These are phyloP conservation scores for Cossypha caffra DNA, from an alignment of 2,797 vertebrate genomes.

Conservation along the genomic window DNA sequence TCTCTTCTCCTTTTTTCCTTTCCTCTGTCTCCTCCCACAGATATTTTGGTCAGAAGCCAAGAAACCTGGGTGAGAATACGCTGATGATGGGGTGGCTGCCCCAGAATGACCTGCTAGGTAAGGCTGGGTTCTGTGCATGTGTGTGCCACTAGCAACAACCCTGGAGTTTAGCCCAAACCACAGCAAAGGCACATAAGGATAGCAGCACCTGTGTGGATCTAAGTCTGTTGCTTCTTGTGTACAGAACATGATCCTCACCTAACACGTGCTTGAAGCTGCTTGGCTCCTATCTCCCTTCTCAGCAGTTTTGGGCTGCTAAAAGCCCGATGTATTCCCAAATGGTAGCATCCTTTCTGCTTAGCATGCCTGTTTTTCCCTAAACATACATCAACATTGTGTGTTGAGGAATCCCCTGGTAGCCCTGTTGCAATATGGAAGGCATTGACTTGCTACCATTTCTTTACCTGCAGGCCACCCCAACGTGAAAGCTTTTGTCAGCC, in stretches of 20 bases:
- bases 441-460: background rate
- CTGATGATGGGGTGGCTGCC: conserved; percentile 70
- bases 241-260: background rate
- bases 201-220: background rate
- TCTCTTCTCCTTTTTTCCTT: background rate
- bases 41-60: conserved; percentile 63
- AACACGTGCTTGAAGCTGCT: background rate
- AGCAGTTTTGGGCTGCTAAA: background rate
- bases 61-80: conserved; percentile 69
- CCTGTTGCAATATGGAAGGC: background rate
- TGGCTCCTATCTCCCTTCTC: background rate
- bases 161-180: conserved; percentile 4
- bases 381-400: fast-evolving
- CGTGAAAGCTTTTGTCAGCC: conserved; percentile 63
- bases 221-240: background rate
- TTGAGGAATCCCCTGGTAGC: background rate
- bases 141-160: background rate
- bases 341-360: background rate
- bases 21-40: background rate
- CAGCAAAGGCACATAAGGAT: background rate
- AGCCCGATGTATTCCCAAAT: background rate
- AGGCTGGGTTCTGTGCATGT: background rate
- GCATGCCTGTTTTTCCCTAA: background rate
- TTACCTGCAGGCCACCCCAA: conserved; percentile 65
- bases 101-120: conserved; percentile 74